A percentile compares a stretch with the other conserved stretches of the same genome.
Conservation (phyloP, 2,797 vertebrate genomes). For the Semaprochilodus insignis region DNA sequence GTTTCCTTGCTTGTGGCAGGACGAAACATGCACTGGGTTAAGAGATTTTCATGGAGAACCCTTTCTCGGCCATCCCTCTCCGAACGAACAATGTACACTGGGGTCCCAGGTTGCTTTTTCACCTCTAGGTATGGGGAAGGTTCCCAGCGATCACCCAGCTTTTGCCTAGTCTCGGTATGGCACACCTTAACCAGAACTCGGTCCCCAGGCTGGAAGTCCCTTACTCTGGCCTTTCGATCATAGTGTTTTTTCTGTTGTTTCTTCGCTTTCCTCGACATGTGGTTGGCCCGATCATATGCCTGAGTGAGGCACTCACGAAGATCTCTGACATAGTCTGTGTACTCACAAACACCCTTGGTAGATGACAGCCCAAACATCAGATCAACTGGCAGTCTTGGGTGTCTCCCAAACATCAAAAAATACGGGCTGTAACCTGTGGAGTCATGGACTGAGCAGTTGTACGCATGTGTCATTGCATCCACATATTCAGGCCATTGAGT, state of each 20-base stretch:
- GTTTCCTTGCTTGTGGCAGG: neutral
- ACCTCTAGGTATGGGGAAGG: neutral
- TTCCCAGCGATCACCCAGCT: neutral
- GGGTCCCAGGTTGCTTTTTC: neutral
- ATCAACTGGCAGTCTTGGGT: conserved; percentile 45
- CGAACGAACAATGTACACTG: neutral
- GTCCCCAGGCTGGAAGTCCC: neutral
- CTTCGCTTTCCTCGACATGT: neutral
- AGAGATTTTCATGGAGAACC: neutral
- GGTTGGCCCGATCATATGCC: neutral
- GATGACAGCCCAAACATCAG: conserved; percentile 20
- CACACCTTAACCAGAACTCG: neutral
- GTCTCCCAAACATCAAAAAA: conserved; percentile 58
- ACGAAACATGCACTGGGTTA: neutral
- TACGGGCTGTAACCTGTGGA: conserved; percentile 56
- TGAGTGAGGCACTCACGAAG: neutral
- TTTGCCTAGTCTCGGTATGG: neutral
- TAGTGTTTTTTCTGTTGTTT: neutral
- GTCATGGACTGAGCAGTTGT: conserved; percentile 56
- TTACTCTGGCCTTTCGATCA: neutral
- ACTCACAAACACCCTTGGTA: neutral
- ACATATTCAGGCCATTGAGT: conserved; percentile 54
- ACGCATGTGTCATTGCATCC: conserved; percentile 60
- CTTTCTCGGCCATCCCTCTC: neutral
- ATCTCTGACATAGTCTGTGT: conserved; percentile 17